These are phyloP conservation scores for Pseudomugil gertrudae DNA, from an alignment of 2,797 vertebrate species.

Conservation along the genomic window DNA sequence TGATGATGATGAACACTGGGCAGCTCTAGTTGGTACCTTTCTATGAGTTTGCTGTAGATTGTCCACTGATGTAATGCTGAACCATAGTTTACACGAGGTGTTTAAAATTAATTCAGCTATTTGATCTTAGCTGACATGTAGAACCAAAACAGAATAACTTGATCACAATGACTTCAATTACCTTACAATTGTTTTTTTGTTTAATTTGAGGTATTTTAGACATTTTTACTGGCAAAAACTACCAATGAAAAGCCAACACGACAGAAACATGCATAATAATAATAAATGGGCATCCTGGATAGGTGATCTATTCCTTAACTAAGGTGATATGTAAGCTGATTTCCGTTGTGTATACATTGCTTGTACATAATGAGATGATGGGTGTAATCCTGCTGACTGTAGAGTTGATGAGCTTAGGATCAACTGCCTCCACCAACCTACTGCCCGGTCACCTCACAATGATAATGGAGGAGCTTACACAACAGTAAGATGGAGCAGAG, in stretches of 20 bases:
- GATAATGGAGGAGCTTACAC: slow-evolving; percentile 74
- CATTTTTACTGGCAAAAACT: not conserved
- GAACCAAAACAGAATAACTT: not conserved
- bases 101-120: not conserved
- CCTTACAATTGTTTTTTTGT: not conserved
- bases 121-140: not conserved
- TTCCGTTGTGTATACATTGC: slow-evolving; percentile 71
- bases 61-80: not conserved
- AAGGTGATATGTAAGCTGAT: slow-evolving; percentile 71
- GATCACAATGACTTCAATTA: not conserved
- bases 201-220: not conserved
- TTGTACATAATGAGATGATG: slow-evolving; percentile 80
- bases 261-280: no score
- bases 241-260: no score
- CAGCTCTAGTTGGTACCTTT: not conserved
- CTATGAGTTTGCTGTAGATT: not conserved
- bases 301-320: slow-evolving; percentile 62
- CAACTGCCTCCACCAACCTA: slow-evolving; percentile 67
- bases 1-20: no score
- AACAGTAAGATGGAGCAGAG: slow-evolving; percentile 49
- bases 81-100: not conserved
- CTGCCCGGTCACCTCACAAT: slow-evolving; percentile 76
- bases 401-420: slow-evolving; percentile 78
- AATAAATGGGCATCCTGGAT: slow-evolving; percentile 18
- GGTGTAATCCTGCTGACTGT: slow-evolving; percentile 82